Conservation (phyloP, 2,888 invertebrate species). For the Isoperla grammatica region DNA sequence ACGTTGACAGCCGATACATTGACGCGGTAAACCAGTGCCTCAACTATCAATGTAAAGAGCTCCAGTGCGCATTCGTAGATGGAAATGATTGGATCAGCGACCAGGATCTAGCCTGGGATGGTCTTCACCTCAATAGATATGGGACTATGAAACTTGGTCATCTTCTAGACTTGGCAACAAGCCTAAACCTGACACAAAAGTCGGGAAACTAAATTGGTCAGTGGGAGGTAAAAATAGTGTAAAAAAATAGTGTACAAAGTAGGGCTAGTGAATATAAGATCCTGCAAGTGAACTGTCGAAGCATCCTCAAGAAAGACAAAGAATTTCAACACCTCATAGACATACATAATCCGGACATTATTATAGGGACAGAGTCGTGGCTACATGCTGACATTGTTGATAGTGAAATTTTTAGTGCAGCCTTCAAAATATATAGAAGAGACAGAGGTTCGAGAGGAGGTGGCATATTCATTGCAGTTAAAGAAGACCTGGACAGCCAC, state of each 20-base stretch:
- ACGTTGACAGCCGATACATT: not conserved
- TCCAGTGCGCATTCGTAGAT: not conserved
- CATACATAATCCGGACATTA: not conserved
- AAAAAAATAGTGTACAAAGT: too few relatives aligned
- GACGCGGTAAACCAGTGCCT: slow-evolving; percentile 8
- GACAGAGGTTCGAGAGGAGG: slow-evolving; percentile 6
- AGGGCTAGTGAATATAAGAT: too few relatives aligned
- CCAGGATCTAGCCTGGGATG: not conserved
- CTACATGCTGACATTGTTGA: not conserved
- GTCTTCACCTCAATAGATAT: not conserved
- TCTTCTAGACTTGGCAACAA: not conserved
- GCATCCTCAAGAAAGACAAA: not conserved
- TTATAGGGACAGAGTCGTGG: slow-evolving; percentile 14
- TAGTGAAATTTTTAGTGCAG: not conserved
- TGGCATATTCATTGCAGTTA: slow-evolving; percentile 2
- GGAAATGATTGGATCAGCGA: not conserved
- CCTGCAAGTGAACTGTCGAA: slow-evolving; percentile 8
- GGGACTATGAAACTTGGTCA: not conserved
- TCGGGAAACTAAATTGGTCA: not conserved
- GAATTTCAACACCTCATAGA: slow-evolving; percentile 6
- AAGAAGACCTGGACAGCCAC: not conserved
- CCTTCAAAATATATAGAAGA: not conserved
- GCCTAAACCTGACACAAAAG: not conserved
- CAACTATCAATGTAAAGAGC: not conserved
- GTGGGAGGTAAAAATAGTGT: too few relatives aligned